Evolutionary conservation across 2,888 invertebrate genomes (phyloP).

Genomic region (Morinoia aosen): DNA sequence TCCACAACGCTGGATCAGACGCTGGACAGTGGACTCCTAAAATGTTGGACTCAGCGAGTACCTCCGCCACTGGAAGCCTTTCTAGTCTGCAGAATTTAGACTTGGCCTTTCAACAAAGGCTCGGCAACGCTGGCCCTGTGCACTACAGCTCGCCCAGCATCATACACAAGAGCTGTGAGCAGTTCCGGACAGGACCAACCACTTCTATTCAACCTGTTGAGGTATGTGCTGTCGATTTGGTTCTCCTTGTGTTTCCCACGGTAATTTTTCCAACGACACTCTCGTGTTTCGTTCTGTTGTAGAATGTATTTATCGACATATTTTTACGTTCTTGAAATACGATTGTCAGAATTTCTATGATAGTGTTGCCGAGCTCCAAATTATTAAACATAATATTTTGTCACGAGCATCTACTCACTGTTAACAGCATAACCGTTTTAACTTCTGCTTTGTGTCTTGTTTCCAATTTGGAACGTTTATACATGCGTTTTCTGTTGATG

Average conservation of each 20-base stretch:
- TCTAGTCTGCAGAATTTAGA: conserved; percentile 59
- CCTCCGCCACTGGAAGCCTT: conserved; percentile 61
- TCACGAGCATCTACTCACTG: too few relatives aligned
- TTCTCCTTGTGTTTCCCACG: not conserved
- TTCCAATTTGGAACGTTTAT: too few relatives aligned
- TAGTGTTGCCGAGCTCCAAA: not conserved
- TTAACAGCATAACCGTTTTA: too few relatives aligned
- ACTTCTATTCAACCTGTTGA: conserved; percentile 24
- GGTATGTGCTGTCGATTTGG: not conserved
- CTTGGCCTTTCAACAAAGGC: conserved; percentile 33
- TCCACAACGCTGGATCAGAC: conserved; percentile 53
- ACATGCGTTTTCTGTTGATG: too few relatives aligned
- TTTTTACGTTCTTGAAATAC: not conserved
- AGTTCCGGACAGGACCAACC: conserved; percentile 25
- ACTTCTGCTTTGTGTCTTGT: too few relatives aligned
- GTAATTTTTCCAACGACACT: too few relatives aligned
- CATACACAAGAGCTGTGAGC: not conserved
- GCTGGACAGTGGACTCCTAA: conserved; percentile 20
- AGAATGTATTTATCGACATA: not conserved
- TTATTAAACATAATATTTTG: not conserved
- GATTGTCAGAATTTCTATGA: not conserved
- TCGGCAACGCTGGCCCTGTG: not conserved
- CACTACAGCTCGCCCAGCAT: conserved; percentile 9
- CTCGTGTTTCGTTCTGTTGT: too few relatives aligned
- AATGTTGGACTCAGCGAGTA: conserved; percentile 56